Base-by-base conservation (phyloP, 2,113 vertebrate genomes). In the Limanda limanda region DNA sequence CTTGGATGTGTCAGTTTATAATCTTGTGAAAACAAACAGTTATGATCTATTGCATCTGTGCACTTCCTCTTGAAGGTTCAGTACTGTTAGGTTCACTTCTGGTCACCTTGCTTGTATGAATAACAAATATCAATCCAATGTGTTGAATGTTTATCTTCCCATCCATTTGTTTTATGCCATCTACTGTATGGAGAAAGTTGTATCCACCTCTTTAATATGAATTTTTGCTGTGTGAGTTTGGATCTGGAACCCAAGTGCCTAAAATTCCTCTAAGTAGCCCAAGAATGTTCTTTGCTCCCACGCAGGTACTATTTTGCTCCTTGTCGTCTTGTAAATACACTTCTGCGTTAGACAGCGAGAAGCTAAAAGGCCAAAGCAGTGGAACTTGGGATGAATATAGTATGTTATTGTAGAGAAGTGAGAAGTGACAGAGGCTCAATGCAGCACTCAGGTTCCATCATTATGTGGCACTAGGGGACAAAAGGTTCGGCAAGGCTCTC, bases 271-370 rank as follows among this genome's bases (percentile, higher is more conserved):
- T 51, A 67, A 51, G 76, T 61, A 48, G 76, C 68, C 24, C 21
- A 78, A 79, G 82, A 89, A 91, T 88, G 85, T 68, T 74, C 63
- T 0, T 52, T 42, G 60, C 80, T 79, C 88, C 89, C 81, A 90
- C 86, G 52, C 68, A 47, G 47, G 6, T 42, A 64, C 78, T 67
- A 37, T 69, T 31, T 74, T 27, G 60, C 79, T 80, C 68, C 68
- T 86, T 64, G 65, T 81, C 83, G 73, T 84, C 90, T 92, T 93
- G 89, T 76, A 91, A 93, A 93, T 82, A 80, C 48, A 3, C 55
- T 14, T 3, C 63, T 60, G 62, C 45, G 56, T 55, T 21, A 68
- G 82, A 76, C 83, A 76, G 80, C 31, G 57, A 64, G 59, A 64
- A 40, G 58, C 24, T 21, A 24, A 64, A 86, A 52, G 51, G 70